Evolutionary conservation across 2,888 invertebrate species (phyloP), one percentile per base, ranked within the genome.

Genomic region (Omphaloscelis lunosa): DNA sequence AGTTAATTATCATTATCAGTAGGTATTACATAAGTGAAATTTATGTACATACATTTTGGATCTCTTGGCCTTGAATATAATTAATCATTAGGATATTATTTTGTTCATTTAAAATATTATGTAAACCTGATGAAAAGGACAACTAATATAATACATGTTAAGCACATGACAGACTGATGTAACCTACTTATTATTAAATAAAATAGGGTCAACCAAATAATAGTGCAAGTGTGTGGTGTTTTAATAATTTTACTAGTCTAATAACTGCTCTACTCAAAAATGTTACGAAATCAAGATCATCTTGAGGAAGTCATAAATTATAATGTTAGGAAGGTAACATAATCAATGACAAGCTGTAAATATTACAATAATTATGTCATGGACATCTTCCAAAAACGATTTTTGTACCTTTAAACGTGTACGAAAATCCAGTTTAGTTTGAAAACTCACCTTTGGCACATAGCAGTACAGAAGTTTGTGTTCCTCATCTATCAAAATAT

Each of bases 381-480:
- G 75, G 71, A 51, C 70, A 51, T 72, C 34, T 53, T 58, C 41
- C 51, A 61, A 61, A 66, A 70, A 48, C 11, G 41, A 29, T 71
- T 67, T 29, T 20, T 20, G 7, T 41, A 34, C 5, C n/a, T 27
- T 62, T 51, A 53, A n/a, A 61, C 9, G 53, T 58, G 29, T 45
- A 62, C 59, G 45, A 68, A 62, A 75, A 81, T 88, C 91, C 78
- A 15, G 93, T 93, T 92, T 79, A 86, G 93, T 93, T 94, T 94
- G 74, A 74, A 77, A 79, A 90, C 97, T 97, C 97, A 98, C 98
- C 97, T 99, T 99, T 79, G 99, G 99, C 84, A 99, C 99, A 94
- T 99, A 99, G 93, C 99, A 99, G 92, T 99, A 99, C 23, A 99
- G 96, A 27, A 99, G 96, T 93, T 98, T 98, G 91, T 99, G 98